Base-by-base conservation (phyloP, 2,113 vertebrate genomes). In the Piprites chloris region DNA sequence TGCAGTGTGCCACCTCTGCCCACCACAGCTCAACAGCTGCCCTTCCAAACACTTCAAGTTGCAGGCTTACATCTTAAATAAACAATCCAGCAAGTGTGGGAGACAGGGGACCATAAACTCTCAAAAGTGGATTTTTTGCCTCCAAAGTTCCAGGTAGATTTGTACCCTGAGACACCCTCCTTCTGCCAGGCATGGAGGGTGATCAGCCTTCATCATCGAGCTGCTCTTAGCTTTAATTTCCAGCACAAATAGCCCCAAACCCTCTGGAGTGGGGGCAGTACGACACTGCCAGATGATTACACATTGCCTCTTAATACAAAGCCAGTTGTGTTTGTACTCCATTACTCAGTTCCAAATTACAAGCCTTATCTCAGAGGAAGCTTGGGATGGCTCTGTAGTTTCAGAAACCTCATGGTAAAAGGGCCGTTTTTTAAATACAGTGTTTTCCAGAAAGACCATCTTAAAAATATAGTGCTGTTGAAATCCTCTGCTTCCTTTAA, bases 401-500 rank as follows among this genome's bases (percentile, higher is more conserved):
- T 88, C 3, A 84, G 91, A 95, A 97, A 93, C 90, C 87, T 97
- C 95, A 85, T 52, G 89, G 89, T 90, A 88, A 62, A 96, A 95
- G 91, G 95, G 74, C 56, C 82, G 90, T 74, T 78, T 93, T 95
- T 97, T 73, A 97, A 97, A 97, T 65, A 96, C 12, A 97, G 94
- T 95, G 71, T 97, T 98, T 97, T 98, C 50, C 74, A 95, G 96
- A 97, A 96, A 79, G 53, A 90, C 93, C 93, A 37, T 97, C 96
- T 97, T 97, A 92, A 98, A 98, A 96, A 96, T 87, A 98, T 69
- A 98, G 95, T 94, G 95, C 96, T 96, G 93, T 96, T 98, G 96
- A 98, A 98, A 98, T 97, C 94, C 96, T 97, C 95, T 71, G 69
- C 93, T 98, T 98, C 97, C 97, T 98, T 96, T 96, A 96, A 94